Conservation (phyloP, 2,888 invertebrate genomes). For the Stenodera caucasica region DNA sequence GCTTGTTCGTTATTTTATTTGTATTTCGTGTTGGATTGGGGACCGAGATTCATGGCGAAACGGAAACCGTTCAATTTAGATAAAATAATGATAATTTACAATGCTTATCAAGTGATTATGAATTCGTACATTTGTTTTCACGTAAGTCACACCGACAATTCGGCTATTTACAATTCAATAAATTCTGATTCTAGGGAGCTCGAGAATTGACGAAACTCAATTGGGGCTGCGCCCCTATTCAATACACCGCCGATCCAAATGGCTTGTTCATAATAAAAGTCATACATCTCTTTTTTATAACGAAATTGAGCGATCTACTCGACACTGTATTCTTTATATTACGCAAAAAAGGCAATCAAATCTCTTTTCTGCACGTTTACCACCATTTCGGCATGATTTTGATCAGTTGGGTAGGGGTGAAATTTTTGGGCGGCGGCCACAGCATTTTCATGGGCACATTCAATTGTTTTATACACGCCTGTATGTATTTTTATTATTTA, state of each 20-base stretch:
- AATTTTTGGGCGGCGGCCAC: slow-evolving; percentile 71
- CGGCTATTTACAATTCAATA: neutral
- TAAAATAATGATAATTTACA: slow-evolving; percentile 33
- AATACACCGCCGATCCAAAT: slow-evolving; percentile 64
- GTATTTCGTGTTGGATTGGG: slow-evolving; percentile 33
- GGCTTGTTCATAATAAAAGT: slow-evolving; percentile 62
- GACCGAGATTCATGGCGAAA: slow-evolving; percentile 41
- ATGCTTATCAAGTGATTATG: slow-evolving; percentile 34
- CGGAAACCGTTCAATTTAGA: slow-evolving; percentile 37
- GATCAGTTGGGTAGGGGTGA: slow-evolving; percentile 64
- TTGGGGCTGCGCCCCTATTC: slow-evolving; percentile 68
- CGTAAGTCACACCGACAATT: slow-evolving; percentile 25
- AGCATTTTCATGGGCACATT: slow-evolving; percentile 65
- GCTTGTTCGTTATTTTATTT: slow-evolving; percentile 52
- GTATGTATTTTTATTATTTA: slow-evolving; percentile 85
- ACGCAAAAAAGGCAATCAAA: slow-evolving; percentile 78
- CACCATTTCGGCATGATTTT: slow-evolving; percentile 83
- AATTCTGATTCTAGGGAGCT: slow-evolving; percentile 16
- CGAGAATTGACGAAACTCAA: slow-evolving; percentile 18
- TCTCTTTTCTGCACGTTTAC: slow-evolving; percentile 83
- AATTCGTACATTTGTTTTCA: slow-evolving; percentile 33
- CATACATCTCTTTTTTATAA: slow-evolving; percentile 69
- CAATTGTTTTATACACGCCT: slow-evolving; percentile 74
- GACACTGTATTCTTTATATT: slow-evolving; percentile 86
- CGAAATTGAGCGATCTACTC: slow-evolving; percentile 72